A percentile compares a stretch with the other conserved stretches of the same genome.
Evolutionary conservation across 2,797 vertebrate genomes (phyloP).

Genomic region (Notolabrus celidotus): DNA sequence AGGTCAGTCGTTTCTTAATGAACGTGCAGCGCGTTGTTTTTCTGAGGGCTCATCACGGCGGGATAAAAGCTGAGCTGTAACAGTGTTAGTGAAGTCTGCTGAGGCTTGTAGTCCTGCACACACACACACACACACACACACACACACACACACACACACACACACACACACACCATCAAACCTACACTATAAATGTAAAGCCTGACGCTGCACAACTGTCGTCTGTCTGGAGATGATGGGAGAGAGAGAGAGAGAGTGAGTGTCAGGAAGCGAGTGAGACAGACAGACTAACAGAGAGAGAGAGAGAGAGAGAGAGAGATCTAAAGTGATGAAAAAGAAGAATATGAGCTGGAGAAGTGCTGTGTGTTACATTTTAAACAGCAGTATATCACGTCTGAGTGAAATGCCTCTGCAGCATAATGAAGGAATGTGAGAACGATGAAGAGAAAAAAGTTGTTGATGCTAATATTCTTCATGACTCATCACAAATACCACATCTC

Average conservation of each 20-base stretch:
- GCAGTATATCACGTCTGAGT: neutral
- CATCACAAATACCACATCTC: conserved; percentile 26
- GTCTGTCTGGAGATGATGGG: conserved; percentile 39
- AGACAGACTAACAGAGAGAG: conserved; percentile 8
- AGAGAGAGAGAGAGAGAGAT: neutral
- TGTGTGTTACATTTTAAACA: conserved; percentile 21
- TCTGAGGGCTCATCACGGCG: neutral
- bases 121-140: conserved; percentile 17
- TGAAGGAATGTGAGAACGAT: neutral
- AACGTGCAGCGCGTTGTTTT: neutral
- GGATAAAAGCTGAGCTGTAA: conserved; percentile 3
- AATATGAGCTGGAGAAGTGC: conserved; percentile 23
- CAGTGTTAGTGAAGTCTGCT: conserved; percentile 38
- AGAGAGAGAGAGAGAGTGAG: conserved; percentile 10
- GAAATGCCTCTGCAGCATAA: neutral
- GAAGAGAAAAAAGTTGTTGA: neutral
- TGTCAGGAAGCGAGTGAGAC: neutral
- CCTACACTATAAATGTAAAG: conserved; percentile 35
- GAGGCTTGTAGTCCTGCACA: conserved; percentile 31
- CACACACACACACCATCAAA: conserved; percentile 23
- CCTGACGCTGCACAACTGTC: conserved; percentile 71
- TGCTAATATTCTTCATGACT: conserved; percentile 20
- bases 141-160: conserved; percentile 23
- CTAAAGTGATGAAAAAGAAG: conserved; percentile 12
- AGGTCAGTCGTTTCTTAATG: conserved; percentile 8